Percentiles rank a stretch among this genome's conserved stretches.
Conservation (phyloP, 2,113 vertebrate species). For the Notiomystis cincta region DNA sequence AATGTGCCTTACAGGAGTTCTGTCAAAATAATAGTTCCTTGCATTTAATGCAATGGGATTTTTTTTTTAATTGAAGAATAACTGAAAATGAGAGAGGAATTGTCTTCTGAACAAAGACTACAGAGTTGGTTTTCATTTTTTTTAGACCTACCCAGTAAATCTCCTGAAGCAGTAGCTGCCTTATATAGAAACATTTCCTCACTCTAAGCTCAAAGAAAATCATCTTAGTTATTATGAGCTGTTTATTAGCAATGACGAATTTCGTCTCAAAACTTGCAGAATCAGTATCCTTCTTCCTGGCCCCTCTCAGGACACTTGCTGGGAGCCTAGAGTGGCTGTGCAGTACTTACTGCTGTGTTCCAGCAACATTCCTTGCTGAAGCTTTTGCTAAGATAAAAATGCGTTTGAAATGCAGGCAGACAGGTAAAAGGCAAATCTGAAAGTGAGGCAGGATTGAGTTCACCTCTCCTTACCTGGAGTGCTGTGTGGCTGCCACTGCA, state of each 20-base stretch:
- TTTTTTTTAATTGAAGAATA: background rate
- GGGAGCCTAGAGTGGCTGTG: background rate
- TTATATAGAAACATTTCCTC: slow-evolving; percentile 31
- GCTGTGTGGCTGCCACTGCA: background rate
- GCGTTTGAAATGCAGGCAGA: background rate
- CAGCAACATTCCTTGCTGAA: background rate
- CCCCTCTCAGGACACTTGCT: background rate
- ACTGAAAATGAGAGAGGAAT: background rate
- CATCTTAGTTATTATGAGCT: background rate
- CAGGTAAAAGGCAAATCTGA: background rate
- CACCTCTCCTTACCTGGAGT: background rate
- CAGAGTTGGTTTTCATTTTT: background rate
- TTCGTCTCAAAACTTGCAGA: background rate
- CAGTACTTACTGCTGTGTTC: background rate
- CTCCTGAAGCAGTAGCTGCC: slow-evolving; percentile 16
- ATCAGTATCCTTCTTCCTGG: background rate
- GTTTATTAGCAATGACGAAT: background rate
- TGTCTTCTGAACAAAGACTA: slow-evolving; percentile 35
- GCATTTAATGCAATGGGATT: slow-evolving; percentile 7
- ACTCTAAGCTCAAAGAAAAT: background rate
- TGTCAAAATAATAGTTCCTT: slow-evolving; percentile 59
- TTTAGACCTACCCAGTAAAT: slow-evolving; percentile 27
- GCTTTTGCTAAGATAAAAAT: background rate
- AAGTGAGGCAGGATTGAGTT: background rate
- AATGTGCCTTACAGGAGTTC: slow-evolving; percentile 44